phyloP scores from a whole-genome alignment of 2,797 vertebrate species.

The Coregonus suidteri region DNA sequence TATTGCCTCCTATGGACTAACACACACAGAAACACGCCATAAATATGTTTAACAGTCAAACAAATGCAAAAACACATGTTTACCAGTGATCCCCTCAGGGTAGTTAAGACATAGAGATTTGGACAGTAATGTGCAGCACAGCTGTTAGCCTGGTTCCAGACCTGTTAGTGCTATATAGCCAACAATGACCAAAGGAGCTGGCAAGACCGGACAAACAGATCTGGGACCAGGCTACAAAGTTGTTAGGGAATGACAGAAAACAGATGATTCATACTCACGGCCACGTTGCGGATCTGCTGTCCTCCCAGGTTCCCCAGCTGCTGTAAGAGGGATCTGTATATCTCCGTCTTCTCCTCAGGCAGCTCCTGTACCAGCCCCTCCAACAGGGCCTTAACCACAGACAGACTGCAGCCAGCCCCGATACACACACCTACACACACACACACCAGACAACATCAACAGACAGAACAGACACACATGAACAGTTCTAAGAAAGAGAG shows the following conservation, averaged over 20 bases:
- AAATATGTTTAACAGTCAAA: background rate
- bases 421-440: constrained; percentile 75
- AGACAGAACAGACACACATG: background rate
- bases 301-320: constrained; percentile 81
- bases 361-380: constrained; percentile 64
- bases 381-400: constrained; percentile 74
- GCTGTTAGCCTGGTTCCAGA: background rate
- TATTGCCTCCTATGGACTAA: constrained; percentile 88
- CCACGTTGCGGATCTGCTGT: constrained; percentile 88
- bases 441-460: constrained; percentile 12
- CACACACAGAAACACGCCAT: background rate
- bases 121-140: background rate
- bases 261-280: constrained; percentile 70
- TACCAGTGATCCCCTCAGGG: background rate
- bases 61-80: background rate
- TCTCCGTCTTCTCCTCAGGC: constrained; percentile 75
- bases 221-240: background rate
- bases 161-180: background rate
- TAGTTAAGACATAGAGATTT: background rate
- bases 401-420: constrained; percentile 84
- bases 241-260: background rate
- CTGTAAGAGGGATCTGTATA: constrained; percentile 77
- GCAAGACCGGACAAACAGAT: background rate
- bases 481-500: background rate
- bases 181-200: background rate